phyloP scores from a whole-genome alignment of 1,140 invertebrate species.

The Macrocentrus cingulum region DNA sequence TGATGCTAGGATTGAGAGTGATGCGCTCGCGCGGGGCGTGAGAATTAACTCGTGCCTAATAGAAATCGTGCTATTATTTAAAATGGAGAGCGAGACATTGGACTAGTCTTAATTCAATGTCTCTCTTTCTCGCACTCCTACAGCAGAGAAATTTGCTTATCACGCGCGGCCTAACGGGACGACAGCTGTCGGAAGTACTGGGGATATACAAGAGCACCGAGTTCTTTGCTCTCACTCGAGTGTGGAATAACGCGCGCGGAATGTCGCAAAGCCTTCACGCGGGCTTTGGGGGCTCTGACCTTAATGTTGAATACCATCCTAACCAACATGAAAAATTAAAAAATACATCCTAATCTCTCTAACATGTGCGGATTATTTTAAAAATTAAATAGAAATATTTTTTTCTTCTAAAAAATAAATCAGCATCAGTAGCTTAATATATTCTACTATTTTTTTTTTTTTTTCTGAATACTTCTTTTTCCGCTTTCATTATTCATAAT shows the following conservation, averaged over 20 bases:
- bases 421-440: too few relatives aligned
- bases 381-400: too few relatives aligned
- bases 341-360: too few relatives aligned
- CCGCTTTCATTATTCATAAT: too few relatives aligned
- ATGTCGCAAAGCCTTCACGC: neutral
- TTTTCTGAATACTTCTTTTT: neutral
- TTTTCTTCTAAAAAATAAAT: too few relatives aligned
- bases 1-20: too few relatives aligned
- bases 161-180: slow-evolving; percentile 34
- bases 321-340: too few relatives aligned
- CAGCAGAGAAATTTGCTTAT: slow-evolving; percentile 34
- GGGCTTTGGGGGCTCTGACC: slow-evolving; percentile 20
- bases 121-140: slow-evolving; percentile 17
- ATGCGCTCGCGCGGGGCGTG: too few relatives aligned
- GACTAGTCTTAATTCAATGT: slow-evolving; percentile 6
- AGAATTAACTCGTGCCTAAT: too few relatives aligned
- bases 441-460: too few relatives aligned
- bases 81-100: slow-evolving; percentile 18
- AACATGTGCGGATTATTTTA: too few relatives aligned
- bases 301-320: too few relatives aligned
- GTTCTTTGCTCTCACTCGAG: slow-evolving; percentile 7
- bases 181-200: slow-evolving; percentile 35
- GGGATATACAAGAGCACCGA: slow-evolving; percentile 27
- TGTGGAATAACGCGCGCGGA: slow-evolving; percentile 16
- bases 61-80: neutral